phyloP scores from a whole-genome alignment of 2,113 vertebrate genomes.

The Pipa parva region DNA sequence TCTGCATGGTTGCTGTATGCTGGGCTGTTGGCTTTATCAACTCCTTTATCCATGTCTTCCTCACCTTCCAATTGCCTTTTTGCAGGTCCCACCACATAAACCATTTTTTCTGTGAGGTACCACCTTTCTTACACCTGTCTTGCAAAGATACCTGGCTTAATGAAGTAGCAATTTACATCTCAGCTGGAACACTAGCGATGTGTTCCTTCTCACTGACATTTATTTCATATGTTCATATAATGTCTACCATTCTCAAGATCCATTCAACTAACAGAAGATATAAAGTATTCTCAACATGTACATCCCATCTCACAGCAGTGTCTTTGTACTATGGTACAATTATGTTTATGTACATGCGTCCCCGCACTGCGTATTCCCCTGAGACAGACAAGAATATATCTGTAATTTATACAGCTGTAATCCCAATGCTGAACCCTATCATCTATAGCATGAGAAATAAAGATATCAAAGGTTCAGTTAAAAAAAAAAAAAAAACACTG shows the following conservation, averaged over 20 bases:
- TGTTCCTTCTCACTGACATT: constrained; percentile 4
- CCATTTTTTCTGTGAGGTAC: constrained; percentile 7
- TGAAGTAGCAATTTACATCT: neutral
- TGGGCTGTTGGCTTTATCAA: neutral
- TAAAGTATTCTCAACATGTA: constrained; percentile 32
- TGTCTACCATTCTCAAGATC: constrained; percentile 11
- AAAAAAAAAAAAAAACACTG: neutral
- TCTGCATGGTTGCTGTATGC: neutral
- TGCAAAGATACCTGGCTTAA: neutral
- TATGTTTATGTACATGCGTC: constrained; percentile 5
- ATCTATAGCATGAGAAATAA: constrained; percentile 6
- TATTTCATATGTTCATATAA: constrained; percentile 6
- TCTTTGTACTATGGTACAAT: constrained; percentile 3
- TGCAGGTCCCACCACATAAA: constrained; percentile 1
- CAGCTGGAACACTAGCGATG: neutral
- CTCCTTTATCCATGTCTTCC: neutral
- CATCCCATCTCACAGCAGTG: constrained; percentile 5
- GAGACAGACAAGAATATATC: constrained; percentile 10
- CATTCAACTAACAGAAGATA: constrained; percentile 9
- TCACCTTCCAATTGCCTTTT: constrained; percentile 5
- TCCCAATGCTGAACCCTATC: constrained; percentile 14
- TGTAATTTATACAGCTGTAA: constrained; percentile 1
- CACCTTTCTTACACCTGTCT: constrained; percentile 2
- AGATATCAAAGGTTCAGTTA: neutral
- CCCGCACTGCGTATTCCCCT: neutral